These are phyloP conservation scores for Proisotoma minuta DNA, from an alignment of 2,888 invertebrate genomes.

Conservation along the genomic window DNA sequence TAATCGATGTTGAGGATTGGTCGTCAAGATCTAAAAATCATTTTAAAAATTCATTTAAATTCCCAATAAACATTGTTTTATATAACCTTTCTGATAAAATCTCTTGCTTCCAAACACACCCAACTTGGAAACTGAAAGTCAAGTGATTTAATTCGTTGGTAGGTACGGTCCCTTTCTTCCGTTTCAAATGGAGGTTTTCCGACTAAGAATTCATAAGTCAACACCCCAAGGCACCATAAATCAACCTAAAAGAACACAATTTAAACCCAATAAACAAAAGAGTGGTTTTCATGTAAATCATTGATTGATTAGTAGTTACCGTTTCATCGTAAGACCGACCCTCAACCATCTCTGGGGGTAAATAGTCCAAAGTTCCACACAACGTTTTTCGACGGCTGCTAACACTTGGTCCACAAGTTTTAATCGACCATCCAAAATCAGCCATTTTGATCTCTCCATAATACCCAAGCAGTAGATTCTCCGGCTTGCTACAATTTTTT, in stretches of 20 bases:
- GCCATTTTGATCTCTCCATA: conserved; percentile 88
- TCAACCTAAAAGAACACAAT: conserved; percentile 61
- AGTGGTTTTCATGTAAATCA: too few relatives aligned
- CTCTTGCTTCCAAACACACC: conserved; percentile 67
- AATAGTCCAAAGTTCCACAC: conserved; percentile 91
- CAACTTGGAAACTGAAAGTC: conserved; percentile 68
- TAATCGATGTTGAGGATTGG: too few relatives aligned
- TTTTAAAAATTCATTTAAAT: too few relatives aligned
- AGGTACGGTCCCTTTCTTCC: conserved; percentile 67
- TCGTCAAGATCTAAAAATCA: too few relatives aligned
- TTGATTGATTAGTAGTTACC: too few relatives aligned
- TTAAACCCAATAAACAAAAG: too few relatives aligned
- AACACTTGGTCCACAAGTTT: conserved; percentile 13
- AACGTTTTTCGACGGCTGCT: conserved; percentile 73
- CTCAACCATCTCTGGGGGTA: conserved; percentile 94
- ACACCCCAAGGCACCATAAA: conserved; percentile 91
- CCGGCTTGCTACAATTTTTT: conserved; percentile 64
- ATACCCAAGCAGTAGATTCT: conserved; percentile 81
- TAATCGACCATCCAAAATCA: conserved; percentile 90
- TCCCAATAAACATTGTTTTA: too few relatives aligned
- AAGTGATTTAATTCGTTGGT: conserved; percentile 68
- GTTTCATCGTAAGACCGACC: conserved; percentile 76
- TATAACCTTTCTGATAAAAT: conserved; percentile 66
- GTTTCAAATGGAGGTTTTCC: conserved; percentile 90
- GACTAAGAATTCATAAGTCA: conserved; percentile 89